Percentiles rank a stretch among this genome's conserved stretches.
These are phyloP conservation scores for Hipparchia sbordonii DNA, from an alignment of 2,888 invertebrate species.

Conservation along the genomic window DNA sequence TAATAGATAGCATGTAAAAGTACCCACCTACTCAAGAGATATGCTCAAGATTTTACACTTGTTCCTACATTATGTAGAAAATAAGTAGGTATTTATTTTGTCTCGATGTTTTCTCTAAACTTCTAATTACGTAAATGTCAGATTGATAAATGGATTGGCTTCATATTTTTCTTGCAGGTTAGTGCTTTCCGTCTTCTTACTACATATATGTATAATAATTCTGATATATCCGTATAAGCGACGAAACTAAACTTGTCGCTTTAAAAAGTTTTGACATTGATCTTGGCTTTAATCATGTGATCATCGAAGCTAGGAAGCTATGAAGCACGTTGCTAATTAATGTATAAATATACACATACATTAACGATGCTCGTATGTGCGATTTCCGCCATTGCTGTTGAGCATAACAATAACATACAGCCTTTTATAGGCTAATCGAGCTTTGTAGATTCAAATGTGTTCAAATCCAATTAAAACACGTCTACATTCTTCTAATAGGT, in stretches of 20 bases:
- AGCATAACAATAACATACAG: conserved; percentile 9
- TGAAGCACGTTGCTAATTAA: conserved; percentile 33
- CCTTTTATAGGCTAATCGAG: background rate
- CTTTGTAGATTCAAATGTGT: background rate
- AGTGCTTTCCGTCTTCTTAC: background rate
- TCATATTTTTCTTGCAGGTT: background rate
- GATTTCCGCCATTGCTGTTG: conserved; percentile 29
- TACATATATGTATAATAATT: background rate
- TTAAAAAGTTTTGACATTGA: conserved; percentile 26
- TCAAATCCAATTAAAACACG: background rate
- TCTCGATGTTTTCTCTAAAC: no score
- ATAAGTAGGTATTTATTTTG: no score
- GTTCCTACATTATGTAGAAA: no score
- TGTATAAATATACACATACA: conserved; percentile 31
- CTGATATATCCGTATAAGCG: background rate
- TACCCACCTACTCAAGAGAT: no score
- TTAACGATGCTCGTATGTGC: conserved; percentile 23
- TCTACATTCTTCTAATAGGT: background rate
- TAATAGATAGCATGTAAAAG: no score
- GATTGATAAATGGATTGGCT: no score
- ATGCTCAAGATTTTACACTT: no score
- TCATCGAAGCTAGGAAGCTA: conserved; percentile 18
- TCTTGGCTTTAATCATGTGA: conserved; percentile 30
- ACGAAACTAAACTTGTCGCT: background rate
- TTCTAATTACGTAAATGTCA: no score